Evolutionary conservation across 2,113 vertebrate genomes (phyloP), one percentile per base, ranked within the genome.

Genomic region (Heterocephalus glaber): DNA sequence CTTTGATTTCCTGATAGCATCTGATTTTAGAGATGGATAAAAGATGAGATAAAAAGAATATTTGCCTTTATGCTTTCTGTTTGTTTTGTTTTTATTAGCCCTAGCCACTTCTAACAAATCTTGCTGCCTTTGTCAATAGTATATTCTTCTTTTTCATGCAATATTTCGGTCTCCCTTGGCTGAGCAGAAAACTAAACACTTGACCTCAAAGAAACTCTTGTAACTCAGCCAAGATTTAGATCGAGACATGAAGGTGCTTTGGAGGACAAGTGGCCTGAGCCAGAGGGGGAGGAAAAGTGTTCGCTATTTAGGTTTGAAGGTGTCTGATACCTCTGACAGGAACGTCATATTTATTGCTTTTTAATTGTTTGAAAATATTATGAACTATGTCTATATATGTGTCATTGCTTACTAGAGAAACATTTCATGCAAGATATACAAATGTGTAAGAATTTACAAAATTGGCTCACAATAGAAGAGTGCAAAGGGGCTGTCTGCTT

Each of bases 281-380:
- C 11, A 65, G 44, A 24, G 13, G 85, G 24, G 52, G 33, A 92
- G 12, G 11, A 47, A 1, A 38, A n/a, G 63, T 93, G 24, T 93
- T 65, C 68, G 30, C 56, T 12, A 33, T 85, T 68, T 92, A 89
- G 14, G 30, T 81, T 76, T 41, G 90, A 77, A 79, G 12, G 5
- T 4, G 38, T 95, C 30, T 13, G 26, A 10, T 83, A 82, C 84
- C 94, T 90, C 61, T 87, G 54, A 19, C 38, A 66, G 16, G 41
- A 60, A 70, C 17, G 35, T 7, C 58, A 7, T 33, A 86, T 79
- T 56, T 65, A 63, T 90, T 92, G 44, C 60, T 6, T 20, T 58
- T 14, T 56, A 89, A 92, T 77, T 94, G n/a, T 77, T 91, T 95
- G 74, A 63, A 94, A 95, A 79, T 84, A 33, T 72, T 87, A n/a